Base-by-base conservation (phyloP, 2,113 vertebrate species). In the Oenanthe oenanthe region DNA sequence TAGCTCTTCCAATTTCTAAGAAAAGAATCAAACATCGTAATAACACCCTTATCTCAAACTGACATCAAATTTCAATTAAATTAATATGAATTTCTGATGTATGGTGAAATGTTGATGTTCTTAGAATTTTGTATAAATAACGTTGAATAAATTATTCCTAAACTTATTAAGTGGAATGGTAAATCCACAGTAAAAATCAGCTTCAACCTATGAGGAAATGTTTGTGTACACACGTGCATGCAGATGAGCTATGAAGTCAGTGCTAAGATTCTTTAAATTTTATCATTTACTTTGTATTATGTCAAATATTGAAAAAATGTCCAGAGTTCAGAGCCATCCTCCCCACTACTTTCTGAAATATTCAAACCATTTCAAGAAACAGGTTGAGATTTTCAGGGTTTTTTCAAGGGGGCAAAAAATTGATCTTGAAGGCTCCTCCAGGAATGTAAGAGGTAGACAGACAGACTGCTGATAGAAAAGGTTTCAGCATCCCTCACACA, bases 221-320 rank as follows among this genome's bases (percentile, higher is more conserved):
- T 15, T 7, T 2, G 2, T 15, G 4, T 8, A 8, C 7, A 22
- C 13, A 32, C 2, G 7, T 12, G 6, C 3, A 8, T 21, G 8
- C 28, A 54, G 72, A 77, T n/a, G 4, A 66, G 2, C 7, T 40
- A 6, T 51, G 4, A 58, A 74, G 9, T 53, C 12, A 77, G 7
- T 42, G 3, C 6, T 36, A 45, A 53, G 15, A 18, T 40, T 45
- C 12, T 29, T 74, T 25, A 70, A 22, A 74, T 17, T 54, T 68
- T 34, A 50, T 6, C 0, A 8, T 71, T 90, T 66, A 50, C 9
- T 45, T 67, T 48, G 3, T 56, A 17, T 61, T 61, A 51, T 48
- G 5, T 43, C 4, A 48, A 75, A 48, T 56, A 70, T 4, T 16
- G 22, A 28, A 65, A 75, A 85, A 47, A 3, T 2, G 0, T 15